Evolutionary conservation across 2,113 vertebrate genomes (phyloP), one percentile per base, ranked within the genome.

Genomic region (Otus sunia): DNA sequence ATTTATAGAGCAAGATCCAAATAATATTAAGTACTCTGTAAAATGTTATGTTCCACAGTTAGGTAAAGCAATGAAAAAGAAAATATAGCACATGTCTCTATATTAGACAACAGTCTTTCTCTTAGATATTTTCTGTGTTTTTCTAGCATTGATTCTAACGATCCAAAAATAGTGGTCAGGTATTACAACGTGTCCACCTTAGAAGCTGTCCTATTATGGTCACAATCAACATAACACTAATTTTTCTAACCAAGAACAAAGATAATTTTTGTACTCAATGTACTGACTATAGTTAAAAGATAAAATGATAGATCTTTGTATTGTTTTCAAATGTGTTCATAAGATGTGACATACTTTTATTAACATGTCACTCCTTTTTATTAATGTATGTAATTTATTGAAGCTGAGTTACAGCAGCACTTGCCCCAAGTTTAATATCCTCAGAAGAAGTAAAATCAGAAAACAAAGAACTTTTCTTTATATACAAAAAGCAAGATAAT

Each of bases 31-130:
- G 49, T 66, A 23, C 11, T 36, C 21, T 34, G 26, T 25, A 86
- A 75, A 84, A 43, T n/a, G 6, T 59, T 71, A 10, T 1, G 7
- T 64, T 87, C n/a, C 7, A 2, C 6, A 21, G 39, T 41, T 49
- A 43, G 7, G 21, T 34, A 69, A 73, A 50, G 11, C 37, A 80
- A 27, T 17, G 34, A 69, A 45, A 50, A 60, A 82, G 18, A 82
- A 66, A 77, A 72, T 3, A 12, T 1, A 39, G 15, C 8, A 19
- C 1, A 0, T 14, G 7, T 25, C 21, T 56, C 23, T 26, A 2
- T 20, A 64, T 27, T 47, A 63, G 47, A 72, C 14, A 37, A 34
- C 7, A 22, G 8, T 15, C 26, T 80, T 59, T 26, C 14, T 47
- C 58, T 23, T 63, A 12, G 25, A 41, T 3, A 5, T 59, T 74